Evolutionary conservation across 2,888 invertebrate species (phyloP).

Genomic region (Campopleginae sp.): DNA sequence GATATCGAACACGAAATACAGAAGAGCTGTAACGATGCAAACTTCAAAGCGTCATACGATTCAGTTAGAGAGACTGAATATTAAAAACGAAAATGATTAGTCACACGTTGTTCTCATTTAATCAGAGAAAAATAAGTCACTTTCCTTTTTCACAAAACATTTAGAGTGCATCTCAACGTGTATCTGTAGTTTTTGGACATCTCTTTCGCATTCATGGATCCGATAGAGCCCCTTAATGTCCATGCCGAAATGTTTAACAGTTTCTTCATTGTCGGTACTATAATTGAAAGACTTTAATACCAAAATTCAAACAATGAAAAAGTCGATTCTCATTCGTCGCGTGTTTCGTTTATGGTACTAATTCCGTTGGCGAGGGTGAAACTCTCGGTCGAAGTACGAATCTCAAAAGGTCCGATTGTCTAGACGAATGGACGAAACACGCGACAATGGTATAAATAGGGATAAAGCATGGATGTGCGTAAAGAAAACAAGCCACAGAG

Average conservation of each 20-base stretch:
- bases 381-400: constrained; percentile 17
- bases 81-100: no score
- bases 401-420: constrained; percentile 10
- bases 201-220: no score
- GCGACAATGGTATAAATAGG: constrained; percentile 17
- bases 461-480: constrained; percentile 10
- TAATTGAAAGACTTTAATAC: background rate
- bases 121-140: no score
- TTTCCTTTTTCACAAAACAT: no score
- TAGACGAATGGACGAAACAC: constrained; percentile 2
- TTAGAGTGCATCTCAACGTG: no score
- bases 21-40: no score
- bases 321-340: constrained; percentile 31
- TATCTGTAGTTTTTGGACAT: no score
- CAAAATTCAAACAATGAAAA: background rate
- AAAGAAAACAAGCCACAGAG: background rate
- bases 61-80: no score
- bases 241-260: background rate
- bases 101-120: no score
- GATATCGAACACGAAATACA: background rate
- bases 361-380: background rate
- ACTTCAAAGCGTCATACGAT: no score
- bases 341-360: background rate
- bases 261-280: background rate
- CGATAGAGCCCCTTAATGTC: background rate